Conservation (phyloP, 2,113 vertebrate species). For the Eclectus roratus region DNA sequence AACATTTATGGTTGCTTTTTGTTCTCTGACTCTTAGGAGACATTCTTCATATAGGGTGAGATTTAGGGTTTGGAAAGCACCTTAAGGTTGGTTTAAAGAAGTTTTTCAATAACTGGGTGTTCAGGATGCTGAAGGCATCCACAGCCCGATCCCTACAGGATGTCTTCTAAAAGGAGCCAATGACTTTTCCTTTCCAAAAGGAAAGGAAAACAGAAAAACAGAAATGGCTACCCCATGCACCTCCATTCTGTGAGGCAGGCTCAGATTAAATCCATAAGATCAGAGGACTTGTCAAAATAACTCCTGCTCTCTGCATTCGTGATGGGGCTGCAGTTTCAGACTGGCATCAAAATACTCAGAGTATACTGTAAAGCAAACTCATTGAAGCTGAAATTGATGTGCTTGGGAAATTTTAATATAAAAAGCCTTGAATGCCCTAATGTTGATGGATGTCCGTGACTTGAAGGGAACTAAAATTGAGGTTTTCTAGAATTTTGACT, state of each 20-base stretch:
- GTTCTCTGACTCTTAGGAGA: rapidly evolving
- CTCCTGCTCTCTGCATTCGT: neutral
- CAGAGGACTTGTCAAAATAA: neutral
- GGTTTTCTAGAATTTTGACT: neutral
- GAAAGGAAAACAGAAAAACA: neutral
- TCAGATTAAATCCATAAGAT: neutral
- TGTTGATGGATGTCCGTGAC: neutral
- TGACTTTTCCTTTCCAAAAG: neutral
- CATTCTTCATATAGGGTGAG: neutral
- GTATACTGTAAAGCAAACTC: neutral
- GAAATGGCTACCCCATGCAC: neutral
- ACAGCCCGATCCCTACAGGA: neutral
- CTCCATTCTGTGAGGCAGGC: neutral
- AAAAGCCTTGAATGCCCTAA: neutral
- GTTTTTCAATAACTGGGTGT: neutral
- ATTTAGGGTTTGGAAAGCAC: neutral
- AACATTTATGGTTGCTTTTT: neutral
- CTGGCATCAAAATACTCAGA: neutral
- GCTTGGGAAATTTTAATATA: neutral
- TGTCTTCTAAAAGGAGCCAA: neutral
- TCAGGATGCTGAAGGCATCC: neutral
- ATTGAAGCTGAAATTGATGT: neutral
- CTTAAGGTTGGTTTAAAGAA: neutral
- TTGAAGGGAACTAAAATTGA: neutral
- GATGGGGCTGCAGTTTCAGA: neutral